Conservation (phyloP, 2,797 vertebrate species). For the Echeneis naucrates region DNA sequence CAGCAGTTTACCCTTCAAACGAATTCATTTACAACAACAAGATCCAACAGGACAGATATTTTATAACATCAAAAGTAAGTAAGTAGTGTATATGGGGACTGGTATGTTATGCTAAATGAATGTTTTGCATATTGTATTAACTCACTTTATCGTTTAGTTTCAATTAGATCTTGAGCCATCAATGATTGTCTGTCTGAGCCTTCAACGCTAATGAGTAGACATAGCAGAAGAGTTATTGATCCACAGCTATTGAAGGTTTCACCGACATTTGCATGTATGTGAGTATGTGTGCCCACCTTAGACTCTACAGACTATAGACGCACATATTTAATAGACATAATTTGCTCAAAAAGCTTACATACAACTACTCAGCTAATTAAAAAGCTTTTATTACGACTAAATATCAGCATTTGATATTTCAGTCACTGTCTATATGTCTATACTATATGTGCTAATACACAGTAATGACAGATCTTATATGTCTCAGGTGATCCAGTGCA, state of each 20-base stretch:
- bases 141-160: conserved; percentile 25
- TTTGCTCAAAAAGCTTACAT: not conserved
- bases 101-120: not conserved
- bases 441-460: not conserved
- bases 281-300: not conserved
- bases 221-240: conserved; percentile 51
- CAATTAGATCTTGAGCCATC: conserved; percentile 36
- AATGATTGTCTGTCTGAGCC: conserved; percentile 22
- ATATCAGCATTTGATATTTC: not conserved
- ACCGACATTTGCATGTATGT: conserved; percentile 39
- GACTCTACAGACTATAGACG: too few species aligned
- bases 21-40: not conserved
- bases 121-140: conserved; percentile 12
- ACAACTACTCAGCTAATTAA: not conserved
- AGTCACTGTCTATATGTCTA: too few species aligned
- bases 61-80: not conserved
- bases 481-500: too few species aligned
- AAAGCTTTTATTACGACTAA: too few species aligned
- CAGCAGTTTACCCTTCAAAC: not conserved
- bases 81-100: not conserved
- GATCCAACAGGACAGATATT: not conserved
- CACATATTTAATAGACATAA: conserved; percentile 1
- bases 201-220: conserved; percentile 49
- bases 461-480: not conserved
- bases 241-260: conserved; percentile 23